Percentiles rank a stretch among this genome's conserved stretches.
These are phyloP conservation scores for Drymodes brunneopygia DNA, from an alignment of 2,113 vertebrate species.

Conservation along the genomic window DNA sequence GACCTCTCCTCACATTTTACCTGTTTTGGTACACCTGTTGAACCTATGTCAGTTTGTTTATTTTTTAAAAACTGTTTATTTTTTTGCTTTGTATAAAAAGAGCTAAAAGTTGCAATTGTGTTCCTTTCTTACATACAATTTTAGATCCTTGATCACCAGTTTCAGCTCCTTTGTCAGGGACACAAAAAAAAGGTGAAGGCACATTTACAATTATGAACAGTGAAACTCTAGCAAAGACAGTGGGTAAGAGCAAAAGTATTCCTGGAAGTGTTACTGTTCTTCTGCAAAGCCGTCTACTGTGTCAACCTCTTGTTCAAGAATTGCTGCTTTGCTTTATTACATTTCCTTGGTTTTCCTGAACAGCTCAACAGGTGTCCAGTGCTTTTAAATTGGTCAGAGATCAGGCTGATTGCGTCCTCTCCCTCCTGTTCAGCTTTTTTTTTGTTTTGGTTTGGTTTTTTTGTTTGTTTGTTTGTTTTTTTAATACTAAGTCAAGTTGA, in stretches of 20 bases:
- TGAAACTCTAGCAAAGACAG: not conserved
- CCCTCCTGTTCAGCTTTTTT: not conserved
- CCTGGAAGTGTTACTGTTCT: not conserved
- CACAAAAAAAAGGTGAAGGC: not conserved
- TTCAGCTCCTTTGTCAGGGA: not conserved
- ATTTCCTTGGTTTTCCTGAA: not conserved
- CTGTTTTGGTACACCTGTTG: not conserved
- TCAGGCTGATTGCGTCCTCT: not conserved
- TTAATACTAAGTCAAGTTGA: not conserved
- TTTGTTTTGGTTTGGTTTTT: not conserved
- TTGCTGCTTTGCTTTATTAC: not conserved
- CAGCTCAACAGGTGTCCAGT: not conserved
- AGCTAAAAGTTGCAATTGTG: not conserved
- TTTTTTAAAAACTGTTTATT: not conserved
- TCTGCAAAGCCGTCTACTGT: not conserved
- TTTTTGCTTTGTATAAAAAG: not conserved
- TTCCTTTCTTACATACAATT: not conserved
- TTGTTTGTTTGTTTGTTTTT: not conserved
- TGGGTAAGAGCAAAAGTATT: not conserved
- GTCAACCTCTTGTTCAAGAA: not conserved
- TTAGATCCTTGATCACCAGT: not conserved
- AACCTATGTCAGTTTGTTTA: not conserved
- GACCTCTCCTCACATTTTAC: not conserved
- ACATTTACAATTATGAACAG: not conserved
- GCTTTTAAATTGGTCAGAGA: not conserved